Conservation (phyloP, 2,113 vertebrate species). For the Heptranchias perlo region DNA sequence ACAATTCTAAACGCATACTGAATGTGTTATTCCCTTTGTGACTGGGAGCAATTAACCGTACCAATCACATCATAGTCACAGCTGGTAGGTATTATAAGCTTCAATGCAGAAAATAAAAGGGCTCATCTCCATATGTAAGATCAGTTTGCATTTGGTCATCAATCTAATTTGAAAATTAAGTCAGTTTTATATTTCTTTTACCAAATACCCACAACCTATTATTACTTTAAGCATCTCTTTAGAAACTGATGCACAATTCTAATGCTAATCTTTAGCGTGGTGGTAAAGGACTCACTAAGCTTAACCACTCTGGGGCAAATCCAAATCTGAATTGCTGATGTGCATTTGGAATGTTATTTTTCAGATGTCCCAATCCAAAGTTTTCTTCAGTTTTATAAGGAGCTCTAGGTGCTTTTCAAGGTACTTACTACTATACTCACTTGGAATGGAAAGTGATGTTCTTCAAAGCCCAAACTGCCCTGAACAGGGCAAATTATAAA, state of each 20-base stretch:
- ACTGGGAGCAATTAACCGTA: slow-evolving; percentile 56
- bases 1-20: slow-evolving; percentile 49
- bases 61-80: slow-evolving; percentile 47
- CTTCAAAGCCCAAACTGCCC: not conserved
- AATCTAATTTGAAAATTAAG: slow-evolving; percentile 37
- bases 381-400: not conserved
- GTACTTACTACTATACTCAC: not conserved
- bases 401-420: not conserved
- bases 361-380: not conserved
- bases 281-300: not conserved
- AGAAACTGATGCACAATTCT: not conserved
- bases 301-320: slow-evolving; percentile 9
- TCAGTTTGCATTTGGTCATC: slow-evolving; percentile 29
- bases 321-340: not conserved
- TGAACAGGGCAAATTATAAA: not conserved
- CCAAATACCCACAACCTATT: slow-evolving; percentile 2
- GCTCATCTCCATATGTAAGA: slow-evolving; percentile 40
- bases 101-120: slow-evolving; percentile 49
- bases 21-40: slow-evolving; percentile 53
- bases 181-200: slow-evolving; percentile 31
- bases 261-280: not conserved
- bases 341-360: slow-evolving; percentile 13
- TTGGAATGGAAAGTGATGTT: not conserved
- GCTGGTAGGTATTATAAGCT: slow-evolving; percentile 52
- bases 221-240: slow-evolving; percentile 35